phyloP scores from a whole-genome alignment of 2,797 vertebrate genomes.

The Sylvia borin region DNA sequence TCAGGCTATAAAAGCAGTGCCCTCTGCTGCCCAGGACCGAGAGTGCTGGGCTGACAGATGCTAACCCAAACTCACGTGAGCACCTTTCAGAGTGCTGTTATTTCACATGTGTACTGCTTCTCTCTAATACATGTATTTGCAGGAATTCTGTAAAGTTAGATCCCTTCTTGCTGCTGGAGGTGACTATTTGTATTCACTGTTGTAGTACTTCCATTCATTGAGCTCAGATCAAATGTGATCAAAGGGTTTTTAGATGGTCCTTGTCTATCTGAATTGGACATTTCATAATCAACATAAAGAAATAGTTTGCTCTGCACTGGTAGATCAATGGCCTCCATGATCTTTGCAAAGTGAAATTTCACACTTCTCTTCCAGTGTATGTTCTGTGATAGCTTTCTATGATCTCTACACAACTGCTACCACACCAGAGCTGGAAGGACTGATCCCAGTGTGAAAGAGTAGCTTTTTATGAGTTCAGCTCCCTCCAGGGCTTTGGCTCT shows the following conservation, averaged over 20 bases:
- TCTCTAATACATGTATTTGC: background rate
- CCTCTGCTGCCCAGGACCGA: constrained; percentile 47
- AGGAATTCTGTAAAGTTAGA: background rate
- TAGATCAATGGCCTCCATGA: background rate
- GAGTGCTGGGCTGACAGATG: background rate
- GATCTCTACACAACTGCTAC: background rate
- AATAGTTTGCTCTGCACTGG: background rate
- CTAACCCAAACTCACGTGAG: background rate
- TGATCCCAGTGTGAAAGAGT: background rate
- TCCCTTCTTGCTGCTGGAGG: background rate
- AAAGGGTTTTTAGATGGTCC: background rate
- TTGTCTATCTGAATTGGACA: background rate
- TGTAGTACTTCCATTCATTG: background rate
- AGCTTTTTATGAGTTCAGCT: background rate
- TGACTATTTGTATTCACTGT: background rate
- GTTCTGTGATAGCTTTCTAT: background rate
- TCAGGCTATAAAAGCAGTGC: constrained; percentile 12
- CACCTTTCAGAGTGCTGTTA: background rate
- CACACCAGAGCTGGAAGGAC: background rate
- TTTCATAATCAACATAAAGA: background rate
- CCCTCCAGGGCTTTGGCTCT: background rate
- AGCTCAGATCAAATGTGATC: background rate
- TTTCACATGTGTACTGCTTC: background rate
- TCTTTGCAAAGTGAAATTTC: background rate
- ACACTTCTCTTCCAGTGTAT: background rate